phyloP scores from a whole-genome alignment of 2,797 vertebrate species.

The Amblyraja radiata region DNA sequence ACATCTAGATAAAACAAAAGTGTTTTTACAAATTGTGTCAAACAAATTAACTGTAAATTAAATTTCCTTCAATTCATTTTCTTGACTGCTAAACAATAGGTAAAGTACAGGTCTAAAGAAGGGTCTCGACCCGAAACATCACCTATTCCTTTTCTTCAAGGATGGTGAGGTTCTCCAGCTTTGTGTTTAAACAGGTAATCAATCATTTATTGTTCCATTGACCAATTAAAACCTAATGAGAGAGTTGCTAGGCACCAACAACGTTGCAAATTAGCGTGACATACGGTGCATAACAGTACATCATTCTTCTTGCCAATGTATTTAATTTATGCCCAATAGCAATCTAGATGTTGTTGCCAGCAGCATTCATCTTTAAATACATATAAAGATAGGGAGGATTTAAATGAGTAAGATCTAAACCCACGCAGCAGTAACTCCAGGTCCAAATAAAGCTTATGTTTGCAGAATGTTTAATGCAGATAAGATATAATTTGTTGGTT shows the following conservation, averaged over 20 bases:
- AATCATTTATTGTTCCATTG: neutral
- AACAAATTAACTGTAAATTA: neutral
- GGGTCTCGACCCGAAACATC: no score
- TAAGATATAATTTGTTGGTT: neutral
- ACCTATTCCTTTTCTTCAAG: no score
- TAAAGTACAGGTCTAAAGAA: no score
- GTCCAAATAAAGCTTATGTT: neutral
- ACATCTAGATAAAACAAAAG: slow-evolving; percentile 57
- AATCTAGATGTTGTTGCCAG: neutral
- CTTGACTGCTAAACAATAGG: neutral
- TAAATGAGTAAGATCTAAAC: neutral
- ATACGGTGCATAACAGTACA: neutral
- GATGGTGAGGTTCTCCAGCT: no score
- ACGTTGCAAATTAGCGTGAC: neutral
- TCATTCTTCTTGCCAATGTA: neutral
- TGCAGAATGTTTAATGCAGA: neutral
- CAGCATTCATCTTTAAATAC: neutral
- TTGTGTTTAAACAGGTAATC: neutral
- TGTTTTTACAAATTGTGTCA: neutral
- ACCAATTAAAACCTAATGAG: neutral
- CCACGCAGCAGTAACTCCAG: no score
- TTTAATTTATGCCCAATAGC: neutral
- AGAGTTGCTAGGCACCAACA: neutral
- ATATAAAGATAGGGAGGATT: neutral
- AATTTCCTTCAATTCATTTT: slow-evolving; percentile 3